Percentiles rank a stretch among this genome's conserved stretches.
phyloP scores from a whole-genome alignment of 2,888 invertebrate species.

The Heteromurus nitidus region DNA sequence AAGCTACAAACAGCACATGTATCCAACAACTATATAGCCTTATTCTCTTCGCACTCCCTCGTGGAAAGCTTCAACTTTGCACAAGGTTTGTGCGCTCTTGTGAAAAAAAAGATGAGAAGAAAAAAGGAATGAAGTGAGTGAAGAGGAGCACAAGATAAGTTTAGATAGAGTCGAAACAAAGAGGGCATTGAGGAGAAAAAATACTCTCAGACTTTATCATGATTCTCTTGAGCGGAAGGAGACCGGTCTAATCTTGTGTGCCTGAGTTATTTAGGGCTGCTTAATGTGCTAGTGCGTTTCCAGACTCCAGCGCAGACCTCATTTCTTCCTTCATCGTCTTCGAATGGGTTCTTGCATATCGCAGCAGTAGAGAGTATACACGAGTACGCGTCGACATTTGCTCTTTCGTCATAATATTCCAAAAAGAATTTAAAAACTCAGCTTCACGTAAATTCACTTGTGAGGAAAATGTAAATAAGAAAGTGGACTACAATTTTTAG shows the following conservation, averaged over 20 bases:
- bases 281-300: constrained; percentile 52
- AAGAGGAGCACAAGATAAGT: constrained; percentile 29
- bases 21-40: too few species aligned
- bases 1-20: too few species aligned
- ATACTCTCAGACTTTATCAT: constrained; percentile 49
- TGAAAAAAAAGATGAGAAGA: constrained; percentile 7
- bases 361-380: neutral
- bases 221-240: constrained; percentile 53
- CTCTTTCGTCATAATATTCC: too few species aligned
- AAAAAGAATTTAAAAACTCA: too few species aligned
- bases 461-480: constrained; percentile 38
- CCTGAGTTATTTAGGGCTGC: constrained; percentile 56
- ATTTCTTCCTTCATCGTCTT: constrained; percentile 11
- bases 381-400: neutral
- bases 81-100: too few species aligned
- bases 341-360: neutral
- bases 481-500: constrained; percentile 21
- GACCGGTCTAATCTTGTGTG: constrained; percentile 58
- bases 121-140: constrained; percentile 2
- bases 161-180: constrained; percentile 48
- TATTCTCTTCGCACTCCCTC: too few species aligned
- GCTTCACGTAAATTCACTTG: neutral
- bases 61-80: too few species aligned
- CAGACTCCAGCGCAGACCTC: too few species aligned
- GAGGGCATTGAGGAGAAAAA: constrained; percentile 48